A percentile compares a stretch with the other conserved stretches of the same genome.
Conservation (phyloP, 1,140 invertebrate species). For the Sminthurides bifidus region DNA sequence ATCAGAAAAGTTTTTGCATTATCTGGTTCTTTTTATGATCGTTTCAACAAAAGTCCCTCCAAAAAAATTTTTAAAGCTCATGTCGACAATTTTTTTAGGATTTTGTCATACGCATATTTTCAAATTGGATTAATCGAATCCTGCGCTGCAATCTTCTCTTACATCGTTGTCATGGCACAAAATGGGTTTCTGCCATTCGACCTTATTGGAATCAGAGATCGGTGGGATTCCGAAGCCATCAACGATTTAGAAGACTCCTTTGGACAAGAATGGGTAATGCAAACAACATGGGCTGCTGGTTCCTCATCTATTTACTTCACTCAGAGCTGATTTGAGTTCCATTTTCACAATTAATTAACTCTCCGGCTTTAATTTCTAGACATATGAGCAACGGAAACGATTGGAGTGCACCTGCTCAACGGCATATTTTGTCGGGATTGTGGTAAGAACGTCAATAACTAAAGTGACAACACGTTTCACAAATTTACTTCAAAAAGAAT, state of each 20-base stretch:
- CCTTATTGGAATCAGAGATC: constrained; percentile 41
- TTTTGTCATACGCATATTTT: constrained; percentile 43
- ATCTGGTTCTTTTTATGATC: too few relatives aligned
- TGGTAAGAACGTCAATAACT: too few relatives aligned
- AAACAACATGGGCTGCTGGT: background rate
- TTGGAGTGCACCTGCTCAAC: constrained; percentile 56
- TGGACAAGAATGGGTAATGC: constrained; percentile 48
- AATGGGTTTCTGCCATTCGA: constrained; percentile 36
- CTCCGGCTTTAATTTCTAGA: constrained; percentile 40
- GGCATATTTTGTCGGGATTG: constrained; percentile 54
- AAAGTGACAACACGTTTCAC: too few relatives aligned
- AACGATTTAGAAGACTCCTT: constrained; percentile 48
- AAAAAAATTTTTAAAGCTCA: too few relatives aligned
- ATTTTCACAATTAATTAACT: constrained; percentile 6
- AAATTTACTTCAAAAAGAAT: too few relatives aligned
- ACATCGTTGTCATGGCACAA: constrained; percentile 41
- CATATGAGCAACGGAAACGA: constrained; percentile 48
- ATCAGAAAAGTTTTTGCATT: too few relatives aligned
- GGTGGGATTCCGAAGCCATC: constrained; percentile 45
- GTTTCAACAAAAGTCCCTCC: too few relatives aligned
- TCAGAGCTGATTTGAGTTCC: constrained; percentile 42
- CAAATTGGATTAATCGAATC: constrained; percentile 46
- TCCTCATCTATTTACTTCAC: background rate
- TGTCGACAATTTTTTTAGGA: too few relatives aligned
- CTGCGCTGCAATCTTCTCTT: constrained; percentile 43